Evolutionary conservation across 1,140 invertebrate species (phyloP), one percentile per base, ranked within the genome.

Genomic region (Megalopta genalis): DNA sequence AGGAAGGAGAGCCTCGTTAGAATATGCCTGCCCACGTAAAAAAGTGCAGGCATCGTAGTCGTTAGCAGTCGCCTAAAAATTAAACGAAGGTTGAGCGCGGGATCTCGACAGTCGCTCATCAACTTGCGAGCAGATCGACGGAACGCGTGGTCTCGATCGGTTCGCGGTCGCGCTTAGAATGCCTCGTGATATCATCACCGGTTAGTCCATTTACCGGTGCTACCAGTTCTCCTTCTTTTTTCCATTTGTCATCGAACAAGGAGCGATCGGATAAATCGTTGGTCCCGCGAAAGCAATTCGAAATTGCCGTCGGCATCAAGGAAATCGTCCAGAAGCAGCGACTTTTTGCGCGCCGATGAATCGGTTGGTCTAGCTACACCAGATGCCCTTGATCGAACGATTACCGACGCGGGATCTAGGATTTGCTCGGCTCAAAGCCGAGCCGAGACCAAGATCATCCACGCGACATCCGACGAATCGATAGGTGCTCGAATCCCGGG

Each of bases 71-170:
- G 57, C 57, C 81, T 66, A 86, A 84, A 85, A 71, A 73, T 77
- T 74, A 70, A 62, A 8, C 60, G 62, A 73, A 81, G 68, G 73
- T 62, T 78, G 62, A 70, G 64, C 71, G 60, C 67, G 77, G 81
- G 67, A 75, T 60, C 52, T 73, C 83, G 75, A 87, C 86, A 87
- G 86, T 87, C 71, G 68, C 49, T 68, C 79, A 59, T 82, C 27
- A 62, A 57, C 63, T 85, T 52, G 62, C 69, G 72, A 65, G 52
- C 65, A 62, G 73, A 75, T 63, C 63, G 72, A 75, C 69, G 66
- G 63, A 67, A 49, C 63, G 27, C 60, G 46, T 77, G 67, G 52
- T 59, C 80, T 59, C 32, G 68, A 76, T 83, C 46, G 54, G 65
- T 60, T 62, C n/a, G 73, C 23, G 9, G 23, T 62, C n/a, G 62